Percentiles rank a stretch among this genome's conserved stretches.
Evolutionary conservation across 2,113 vertebrate species (phyloP).

Genomic region (Carassius auratus): DNA sequence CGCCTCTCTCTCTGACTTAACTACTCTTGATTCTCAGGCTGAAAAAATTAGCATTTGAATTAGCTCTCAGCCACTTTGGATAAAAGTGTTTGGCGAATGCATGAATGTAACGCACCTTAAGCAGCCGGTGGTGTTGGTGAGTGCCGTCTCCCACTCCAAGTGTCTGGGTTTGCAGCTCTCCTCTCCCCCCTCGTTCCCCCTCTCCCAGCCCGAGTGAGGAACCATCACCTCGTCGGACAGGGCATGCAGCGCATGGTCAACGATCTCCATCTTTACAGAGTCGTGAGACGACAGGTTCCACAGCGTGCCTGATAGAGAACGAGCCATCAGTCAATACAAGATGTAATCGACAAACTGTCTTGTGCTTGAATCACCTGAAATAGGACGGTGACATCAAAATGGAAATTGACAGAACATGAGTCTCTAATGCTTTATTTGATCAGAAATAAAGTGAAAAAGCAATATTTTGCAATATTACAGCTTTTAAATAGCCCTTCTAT

Average conservation of each 20-base stretch:
- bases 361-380: not conserved
- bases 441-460: not conserved
- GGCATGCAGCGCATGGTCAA: conserved; percentile 90
- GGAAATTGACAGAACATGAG: not conserved
- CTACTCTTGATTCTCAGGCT: conserved; percentile 5
- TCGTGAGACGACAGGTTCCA: conserved; percentile 98
- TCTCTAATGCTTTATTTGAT: not conserved
- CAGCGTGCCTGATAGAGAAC: conserved; percentile 80
- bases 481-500: not conserved
- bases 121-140: conserved; percentile 95
- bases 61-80: not conserved
- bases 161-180: conserved; percentile 91
- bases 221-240: conserved; percentile 92
- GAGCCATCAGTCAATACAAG: not conserved
- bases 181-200: conserved; percentile 70
- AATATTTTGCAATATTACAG: not conserved
- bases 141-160: conserved; percentile 91
- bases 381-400: not conserved
- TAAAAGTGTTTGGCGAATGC: not conserved
- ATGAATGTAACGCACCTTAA: conserved; percentile 80
- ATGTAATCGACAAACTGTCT: not conserved
- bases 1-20: conserved; percentile 18
- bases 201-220: conserved; percentile 90
- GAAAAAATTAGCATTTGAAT: not conserved
- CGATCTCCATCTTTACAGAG: conserved; percentile 97